Conservation (phyloP, 2,113 vertebrate species). For the Alligator mississippiensis region DNA sequence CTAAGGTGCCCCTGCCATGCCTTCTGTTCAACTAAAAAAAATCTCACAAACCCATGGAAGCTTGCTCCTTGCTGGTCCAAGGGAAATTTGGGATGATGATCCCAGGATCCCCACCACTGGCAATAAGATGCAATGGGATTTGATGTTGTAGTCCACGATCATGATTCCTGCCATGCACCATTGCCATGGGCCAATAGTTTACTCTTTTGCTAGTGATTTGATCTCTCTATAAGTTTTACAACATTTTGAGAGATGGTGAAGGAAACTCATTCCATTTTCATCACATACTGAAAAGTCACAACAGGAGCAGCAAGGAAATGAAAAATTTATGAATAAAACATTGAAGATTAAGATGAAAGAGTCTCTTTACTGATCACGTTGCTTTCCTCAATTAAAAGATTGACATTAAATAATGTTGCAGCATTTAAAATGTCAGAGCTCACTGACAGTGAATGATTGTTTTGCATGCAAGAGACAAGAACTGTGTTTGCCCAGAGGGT, state of each 20-base stretch:
- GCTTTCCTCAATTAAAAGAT: background rate
- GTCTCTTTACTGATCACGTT: background rate
- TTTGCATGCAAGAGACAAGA: background rate
- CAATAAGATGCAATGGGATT: no score
- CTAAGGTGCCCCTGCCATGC: no score
- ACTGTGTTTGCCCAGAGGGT: background rate
- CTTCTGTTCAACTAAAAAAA: no score
- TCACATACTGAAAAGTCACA: constrained; percentile 14
- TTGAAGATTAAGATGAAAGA: background rate
- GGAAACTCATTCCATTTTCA: background rate
- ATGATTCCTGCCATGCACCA: no score
- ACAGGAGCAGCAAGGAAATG: constrained; percentile 7
- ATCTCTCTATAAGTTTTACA: background rate
- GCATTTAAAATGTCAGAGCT: background rate
- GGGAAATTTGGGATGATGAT: no score
- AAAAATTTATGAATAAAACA: background rate
- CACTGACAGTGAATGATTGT: background rate
- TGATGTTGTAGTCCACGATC: no score
- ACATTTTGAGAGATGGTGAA: constrained; percentile 13
- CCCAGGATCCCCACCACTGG: no score
- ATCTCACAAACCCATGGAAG: no score
- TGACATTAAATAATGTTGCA: background rate
- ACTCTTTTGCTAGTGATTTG: constrained; percentile 29
- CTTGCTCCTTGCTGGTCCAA: no score
- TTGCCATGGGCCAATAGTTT: background rate